Evolutionary conservation across 2,888 invertebrate species (phyloP).

Genomic region (Amphipyra tragopoginis): DNA sequence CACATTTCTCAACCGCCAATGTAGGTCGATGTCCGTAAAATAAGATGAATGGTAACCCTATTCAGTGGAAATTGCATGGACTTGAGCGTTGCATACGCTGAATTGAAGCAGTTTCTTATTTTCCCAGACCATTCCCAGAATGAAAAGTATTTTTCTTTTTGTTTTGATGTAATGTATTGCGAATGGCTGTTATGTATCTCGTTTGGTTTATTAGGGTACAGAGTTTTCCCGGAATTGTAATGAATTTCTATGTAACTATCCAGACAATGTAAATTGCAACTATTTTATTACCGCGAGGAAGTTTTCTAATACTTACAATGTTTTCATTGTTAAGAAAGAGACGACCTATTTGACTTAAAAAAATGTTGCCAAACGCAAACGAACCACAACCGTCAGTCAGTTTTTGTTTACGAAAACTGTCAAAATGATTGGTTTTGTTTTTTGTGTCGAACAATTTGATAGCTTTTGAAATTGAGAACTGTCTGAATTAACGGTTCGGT

Average conservation of each 20-base stretch:
- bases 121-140: constrained; percentile 39
- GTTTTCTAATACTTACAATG: too few species aligned
- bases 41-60: constrained; percentile 65
- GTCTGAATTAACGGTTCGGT: too few species aligned
- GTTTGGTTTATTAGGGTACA: constrained; percentile 18
- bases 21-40: constrained; percentile 67
- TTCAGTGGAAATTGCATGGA: constrained; percentile 61
- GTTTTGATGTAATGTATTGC: constrained; percentile 20
- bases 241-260: neutral
- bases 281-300: too few species aligned
- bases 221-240: constrained; percentile 6
- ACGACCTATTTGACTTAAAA: too few species aligned
- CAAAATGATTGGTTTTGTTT: too few species aligned
- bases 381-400: too few species aligned
- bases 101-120: constrained; percentile 56
- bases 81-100: constrained; percentile 60
- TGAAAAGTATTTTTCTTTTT: constrained; percentile 39
- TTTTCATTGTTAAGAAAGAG: too few species aligned
- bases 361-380: too few species aligned
- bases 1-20: constrained; percentile 60
- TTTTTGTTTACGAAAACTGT: too few species aligned
- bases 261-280: too few species aligned
- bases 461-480: too few species aligned
- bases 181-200: constrained; percentile 4
- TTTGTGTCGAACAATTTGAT: too few species aligned